Percentiles rank a stretch among this genome's conserved stretches.
Evolutionary conservation across 2,797 vertebrate species (phyloP).

Genomic region (Phalloptychus januarius): DNA sequence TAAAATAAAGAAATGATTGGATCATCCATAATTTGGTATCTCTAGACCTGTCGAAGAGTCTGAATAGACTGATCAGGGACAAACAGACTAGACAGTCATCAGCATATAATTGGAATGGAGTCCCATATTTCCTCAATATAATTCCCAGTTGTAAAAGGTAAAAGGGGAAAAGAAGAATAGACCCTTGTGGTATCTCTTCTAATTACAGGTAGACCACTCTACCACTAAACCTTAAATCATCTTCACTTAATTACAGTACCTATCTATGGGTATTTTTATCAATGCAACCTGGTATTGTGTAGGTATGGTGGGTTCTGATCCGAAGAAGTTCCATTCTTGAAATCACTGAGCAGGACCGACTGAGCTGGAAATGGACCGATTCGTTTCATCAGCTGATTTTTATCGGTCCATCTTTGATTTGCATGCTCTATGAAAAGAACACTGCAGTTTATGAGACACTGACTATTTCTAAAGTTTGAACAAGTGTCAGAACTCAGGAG

Average conservation of each 20-base stretch:
- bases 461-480: background rate
- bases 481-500: background rate
- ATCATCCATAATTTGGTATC: background rate
- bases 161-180: background rate
- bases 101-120: background rate
- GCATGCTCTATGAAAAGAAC: background rate
- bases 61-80: background rate
- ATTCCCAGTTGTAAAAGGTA: background rate
- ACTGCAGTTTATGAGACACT: background rate
- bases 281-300: background rate
- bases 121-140: background rate
- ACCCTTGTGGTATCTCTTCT: background rate
- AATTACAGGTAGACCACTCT: background rate
- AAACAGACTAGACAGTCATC: background rate
- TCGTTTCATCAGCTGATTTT: background rate
- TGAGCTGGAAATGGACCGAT: background rate
- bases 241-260: background rate
- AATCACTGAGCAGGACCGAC: background rate
- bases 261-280: background rate
- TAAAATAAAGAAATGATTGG: background rate
- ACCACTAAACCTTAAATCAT: background rate
- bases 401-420: background rate
- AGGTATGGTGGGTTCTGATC: background rate
- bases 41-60: too few species aligned
- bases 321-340: too few species aligned